phyloP scores from a whole-genome alignment of 2,888 invertebrate species.

The Pammene fasciana region DNA sequence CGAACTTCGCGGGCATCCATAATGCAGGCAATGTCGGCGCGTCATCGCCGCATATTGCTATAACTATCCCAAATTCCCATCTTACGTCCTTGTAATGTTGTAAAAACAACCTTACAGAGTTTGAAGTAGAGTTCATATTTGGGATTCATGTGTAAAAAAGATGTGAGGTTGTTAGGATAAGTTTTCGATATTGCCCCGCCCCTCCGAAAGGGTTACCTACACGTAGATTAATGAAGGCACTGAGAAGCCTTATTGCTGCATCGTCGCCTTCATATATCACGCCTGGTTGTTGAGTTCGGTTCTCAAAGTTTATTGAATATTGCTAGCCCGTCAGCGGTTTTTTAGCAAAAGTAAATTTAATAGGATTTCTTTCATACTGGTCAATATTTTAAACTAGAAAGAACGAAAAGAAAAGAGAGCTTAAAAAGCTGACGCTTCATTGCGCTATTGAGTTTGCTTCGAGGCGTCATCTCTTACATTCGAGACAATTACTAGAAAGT shows the following conservation, averaged over 20 bases:
- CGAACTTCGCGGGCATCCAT: slow-evolving; percentile 78
- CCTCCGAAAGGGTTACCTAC: slow-evolving; percentile 64
- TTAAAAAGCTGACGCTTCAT: no score
- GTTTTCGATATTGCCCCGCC: slow-evolving; percentile 30
- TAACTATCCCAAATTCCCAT: slow-evolving; percentile 43
- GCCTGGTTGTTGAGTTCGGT: slow-evolving; percentile 27
- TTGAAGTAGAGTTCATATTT: not conserved
- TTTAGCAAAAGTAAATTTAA: not conserved
- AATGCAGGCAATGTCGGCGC: slow-evolving; percentile 80
- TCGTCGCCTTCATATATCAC: slow-evolving; percentile 48
- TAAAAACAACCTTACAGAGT: slow-evolving; percentile 22
- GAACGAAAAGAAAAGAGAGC: no score
- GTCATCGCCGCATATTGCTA: slow-evolving; percentile 78
- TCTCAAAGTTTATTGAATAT: slow-evolving; percentile 23
- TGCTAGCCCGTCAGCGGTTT: slow-evolving; percentile 7
- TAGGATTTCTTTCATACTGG: not conserved
- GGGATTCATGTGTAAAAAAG: not conserved
- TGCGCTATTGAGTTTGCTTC: no score
- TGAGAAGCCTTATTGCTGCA: slow-evolving; percentile 46
- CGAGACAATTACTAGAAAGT: no score
- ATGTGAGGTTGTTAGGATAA: not conserved
- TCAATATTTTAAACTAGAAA: no score
- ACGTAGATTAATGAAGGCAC: slow-evolving; percentile 67
- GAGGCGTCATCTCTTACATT: no score
- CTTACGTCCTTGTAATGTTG: not conserved